Conservation (phyloP, 2,888 invertebrate species). For the Bedellia somnulentella region DNA sequence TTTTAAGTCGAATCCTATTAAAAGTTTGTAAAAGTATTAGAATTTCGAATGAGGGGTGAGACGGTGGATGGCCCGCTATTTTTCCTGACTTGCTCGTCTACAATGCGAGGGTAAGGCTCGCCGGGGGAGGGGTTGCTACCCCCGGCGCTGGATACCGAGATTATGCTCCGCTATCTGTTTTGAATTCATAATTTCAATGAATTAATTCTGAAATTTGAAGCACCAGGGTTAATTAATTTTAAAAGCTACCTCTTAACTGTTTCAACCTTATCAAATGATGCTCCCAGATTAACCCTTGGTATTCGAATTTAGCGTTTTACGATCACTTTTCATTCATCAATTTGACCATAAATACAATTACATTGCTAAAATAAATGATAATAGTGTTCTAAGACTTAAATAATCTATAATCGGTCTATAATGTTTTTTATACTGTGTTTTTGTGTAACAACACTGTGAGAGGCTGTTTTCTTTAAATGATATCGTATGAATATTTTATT, state of each 20-base stretch:
- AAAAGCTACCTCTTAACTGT: constrained; percentile 16
- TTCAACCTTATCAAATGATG: constrained; percentile 11
- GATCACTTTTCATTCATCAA: no score
- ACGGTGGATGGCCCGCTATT: constrained; percentile 47
- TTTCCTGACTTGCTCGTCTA: constrained; percentile 24
- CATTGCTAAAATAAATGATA: no score
- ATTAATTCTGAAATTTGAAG: constrained; percentile 24
- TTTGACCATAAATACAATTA: no score
- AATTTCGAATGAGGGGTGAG: constrained; percentile 55
- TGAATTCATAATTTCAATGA: constrained; percentile 33
- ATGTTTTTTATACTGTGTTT: no score
- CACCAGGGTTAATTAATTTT: constrained; percentile 19
- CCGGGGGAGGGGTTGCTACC: constrained; percentile 15
- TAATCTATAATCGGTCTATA: no score
- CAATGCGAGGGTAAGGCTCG: constrained; percentile 14
- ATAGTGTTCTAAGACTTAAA: no score
- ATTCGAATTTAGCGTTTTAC: no score
- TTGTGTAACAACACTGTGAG: no score
- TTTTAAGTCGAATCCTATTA: constrained; percentile 57
- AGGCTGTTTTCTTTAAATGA: no score
- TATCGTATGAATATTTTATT: no score
- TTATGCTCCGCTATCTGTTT: constrained; percentile 34
- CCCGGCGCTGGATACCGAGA: constrained; percentile 25
- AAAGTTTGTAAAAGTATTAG: constrained; percentile 57
- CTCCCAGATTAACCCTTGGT: no score